These are phyloP conservation scores for Drosophila gunungcola DNA, from an alignment of 1,140 invertebrate species.

Conservation along the genomic window DNA sequence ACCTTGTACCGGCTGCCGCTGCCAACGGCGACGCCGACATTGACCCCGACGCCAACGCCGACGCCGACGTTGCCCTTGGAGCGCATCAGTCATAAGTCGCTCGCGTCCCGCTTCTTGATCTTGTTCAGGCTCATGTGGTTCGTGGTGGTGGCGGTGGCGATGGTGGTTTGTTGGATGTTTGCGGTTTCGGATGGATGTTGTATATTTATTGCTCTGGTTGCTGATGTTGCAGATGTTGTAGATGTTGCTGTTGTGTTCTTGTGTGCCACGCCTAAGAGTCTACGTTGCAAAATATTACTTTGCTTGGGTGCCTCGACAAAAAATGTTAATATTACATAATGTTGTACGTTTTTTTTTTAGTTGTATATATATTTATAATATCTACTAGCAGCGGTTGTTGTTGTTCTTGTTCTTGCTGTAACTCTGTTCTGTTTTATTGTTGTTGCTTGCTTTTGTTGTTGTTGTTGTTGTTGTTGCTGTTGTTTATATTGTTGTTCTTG, in stretches of 20 bases:
- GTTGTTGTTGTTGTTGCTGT: slow-evolving; percentile 34
- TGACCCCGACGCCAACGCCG: slow-evolving; percentile 27
- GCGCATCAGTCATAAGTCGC: slow-evolving; percentile 84
- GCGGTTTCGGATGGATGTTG: slow-evolving; percentile 28
- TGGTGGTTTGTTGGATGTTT: slow-evolving; percentile 59
- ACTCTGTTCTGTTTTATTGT: slow-evolving; percentile 45
- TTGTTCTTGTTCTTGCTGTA: slow-evolving; percentile 40
- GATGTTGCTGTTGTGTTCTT: slow-evolving; percentile 50
- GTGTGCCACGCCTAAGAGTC: slow-evolving; percentile 74
- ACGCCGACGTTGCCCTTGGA: slow-evolving; percentile 68
- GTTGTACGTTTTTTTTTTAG: slow-evolving; percentile 1
- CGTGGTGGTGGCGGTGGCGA: slow-evolving; percentile 63
- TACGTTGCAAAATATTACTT: slow-evolving; percentile 73
- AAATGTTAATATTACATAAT: slow-evolving; percentile 45
- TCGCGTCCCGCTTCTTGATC: slow-evolving; percentile 84
- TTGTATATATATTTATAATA: slow-evolving; percentile 23
- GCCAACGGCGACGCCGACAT: slow-evolving; percentile 65
- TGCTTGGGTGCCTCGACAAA: slow-evolving; percentile 67
- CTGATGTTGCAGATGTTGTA: slow-evolving; percentile 46
- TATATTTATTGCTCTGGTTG: slow-evolving; percentile 26
- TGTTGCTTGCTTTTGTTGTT: slow-evolving; percentile 26
- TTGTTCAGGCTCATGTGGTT: slow-evolving; percentile 83
- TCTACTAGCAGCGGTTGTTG: slow-evolving; percentile 66
- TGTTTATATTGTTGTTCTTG: slow-evolving; percentile 40
- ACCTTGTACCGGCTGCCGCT: slow-evolving; percentile 83